Evolutionary conservation across 2,888 invertebrate species (phyloP), one percentile per base, ranked within the genome.

Genomic region (Dolichopus griseipennis): DNA sequence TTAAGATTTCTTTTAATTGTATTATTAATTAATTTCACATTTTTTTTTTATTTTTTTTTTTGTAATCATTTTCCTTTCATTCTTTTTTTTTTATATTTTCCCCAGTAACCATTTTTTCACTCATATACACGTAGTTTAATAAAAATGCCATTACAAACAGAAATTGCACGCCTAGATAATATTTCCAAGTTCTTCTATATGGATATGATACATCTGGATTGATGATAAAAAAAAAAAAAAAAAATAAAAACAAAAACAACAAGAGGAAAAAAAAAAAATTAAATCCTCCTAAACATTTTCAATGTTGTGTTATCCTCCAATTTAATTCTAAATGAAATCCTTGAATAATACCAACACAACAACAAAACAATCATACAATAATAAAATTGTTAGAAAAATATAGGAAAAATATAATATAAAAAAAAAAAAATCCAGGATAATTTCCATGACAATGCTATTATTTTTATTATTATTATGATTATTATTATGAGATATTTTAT

Each of bases 391-490:
- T 52, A 52, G 18, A 18, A 52, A 52, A 52, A 52, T 1, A 52
- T 52, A 52, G 15, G 15, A 18, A 12, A 37, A 37, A 37, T 37
- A 37, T 37, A 52, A 52, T 12, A 52, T 2, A 52, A 18, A 52
- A 18, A 52, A 18, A 52, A 52, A n/a, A 52, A 52, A 52, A 52
- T 52, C 52, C 52, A 52, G 52, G n/a, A 52, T 52, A 52, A 52
- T 52, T 52, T 52, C 52, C 52, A 52, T 52, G 52, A 52, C 52
- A 52, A 52, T 52, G 52, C 18, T 52, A 52, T 52, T 52, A 52
- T 52, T 52, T 52, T 52, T 62, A 22, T 62, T 62, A 22, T 62
- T 62, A 62, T 62, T 62, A 15, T 22, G 7, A 62, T 62, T 62
- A 62, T 12, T 8, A 22, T 22, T 62, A 62, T 62, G n/a, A 61